Base-by-base conservation (phyloP, 2,797 vertebrate genomes). In the Bufotes viridis region DNA sequence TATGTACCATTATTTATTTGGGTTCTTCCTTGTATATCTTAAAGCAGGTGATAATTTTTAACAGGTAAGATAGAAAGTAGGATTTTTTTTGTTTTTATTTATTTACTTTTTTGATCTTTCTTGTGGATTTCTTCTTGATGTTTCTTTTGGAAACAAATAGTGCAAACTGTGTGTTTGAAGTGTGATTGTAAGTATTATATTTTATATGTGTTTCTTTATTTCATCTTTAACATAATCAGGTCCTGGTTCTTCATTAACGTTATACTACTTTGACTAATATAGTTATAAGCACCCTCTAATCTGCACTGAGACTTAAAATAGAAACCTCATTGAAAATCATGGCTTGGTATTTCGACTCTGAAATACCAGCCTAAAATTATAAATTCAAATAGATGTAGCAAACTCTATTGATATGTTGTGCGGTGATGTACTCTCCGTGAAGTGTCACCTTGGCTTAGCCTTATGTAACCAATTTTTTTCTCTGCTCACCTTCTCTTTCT, bases 321-420 rank as follows among this genome's bases (percentile, higher is more conserved):
- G 74, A 51, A 51, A 51, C 42, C 22, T 76, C 49, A 53, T 53
- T 76, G 11, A 76, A 76, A 76, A 51, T 74, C 22, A 12, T 53
- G 74, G 74, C 74, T 53, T 76, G 22, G 49, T 34, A 51, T 76
- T 76, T 76, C 51, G 20, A n/a, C 72, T 51, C 18, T 51, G 49
- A 76, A 75, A 75, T 53, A 22, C 72, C 20, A 53, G 42, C 72
- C 42, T 75, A n/a, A n/a, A 76, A n/a, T 14, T 76, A n/a, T 76
- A 12, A 53, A n/a, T 53, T 76, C 74, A 53, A 76, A 76, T 53
- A 53, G 42, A 76, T 51, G 12, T 51, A 13, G 42, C 20, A 7
- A n/a, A 76, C 20, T 22, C 42, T n/a, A 53, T n/a, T n/a, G 72
- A 76, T 76, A 76, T 53, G 34, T 51, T 76, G 49, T 2, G 18